Evolutionary conservation across 2,113 vertebrate genomes (phyloP), one percentile per base, ranked within the genome.

Genomic region (Pangasianodon gigas): DNA sequence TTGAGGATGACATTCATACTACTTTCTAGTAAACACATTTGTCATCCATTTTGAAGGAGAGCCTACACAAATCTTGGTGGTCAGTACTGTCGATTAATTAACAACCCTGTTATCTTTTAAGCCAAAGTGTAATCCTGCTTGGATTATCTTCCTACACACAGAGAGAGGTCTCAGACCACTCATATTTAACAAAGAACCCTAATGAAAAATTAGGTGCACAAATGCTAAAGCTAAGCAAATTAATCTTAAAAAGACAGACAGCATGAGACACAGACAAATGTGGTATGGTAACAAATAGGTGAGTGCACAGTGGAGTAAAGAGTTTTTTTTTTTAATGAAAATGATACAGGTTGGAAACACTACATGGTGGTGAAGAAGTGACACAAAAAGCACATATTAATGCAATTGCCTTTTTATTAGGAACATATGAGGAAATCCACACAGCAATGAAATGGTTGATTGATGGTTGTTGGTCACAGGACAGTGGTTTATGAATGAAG

Each of bases 81-180:
- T 92, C 87, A 88, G 92, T 84, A 91, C 62, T 92, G 91, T 92
- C 87, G 92, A 92, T 92, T 93, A 94, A 95, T 95, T 93, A 94
- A 93, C 88, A 48, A 85, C 90, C 83, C 94, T 93, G 91, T 71
- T 51, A 48, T 92, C 93, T 93, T 93, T 94, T 93, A 93, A 94
- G 92, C 90, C 51, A 88, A 92, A 93, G 92, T 92, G 90, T 94
- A 94, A 95, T 95, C 94, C 92, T 67, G 85, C 88, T 84, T 88
- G 94, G 93, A 95, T 94, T 89, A 92, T 92, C 91, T 93, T 90
- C 92, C 91, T 89, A 92, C 69, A 85, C 89, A 85, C 71, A 91
- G 87, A 77, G 88, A 77, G 84, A 93, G 51, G 85, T 93, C 80
- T 84, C 56, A 62, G 89, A 62, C 69, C 56, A 83, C 87, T 88